Evolutionary conservation across 2,797 vertebrate genomes (phyloP).

Genomic region (Somateria mollissima): DNA sequence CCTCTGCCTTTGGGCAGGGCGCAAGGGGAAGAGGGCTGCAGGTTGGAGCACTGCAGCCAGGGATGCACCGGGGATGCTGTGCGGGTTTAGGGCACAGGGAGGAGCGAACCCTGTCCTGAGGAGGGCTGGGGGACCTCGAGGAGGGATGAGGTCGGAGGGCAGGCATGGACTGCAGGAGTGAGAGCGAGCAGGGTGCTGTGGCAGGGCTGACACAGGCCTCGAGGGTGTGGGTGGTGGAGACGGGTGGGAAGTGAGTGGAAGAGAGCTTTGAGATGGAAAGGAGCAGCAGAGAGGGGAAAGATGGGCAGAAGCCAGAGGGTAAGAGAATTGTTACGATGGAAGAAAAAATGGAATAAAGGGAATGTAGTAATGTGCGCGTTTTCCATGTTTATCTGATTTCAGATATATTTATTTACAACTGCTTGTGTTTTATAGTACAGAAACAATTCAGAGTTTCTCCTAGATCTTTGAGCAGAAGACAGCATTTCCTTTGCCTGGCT

Average conservation of each 20-base stretch:
- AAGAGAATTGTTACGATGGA: not conserved
- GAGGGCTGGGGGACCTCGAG: not conserved
- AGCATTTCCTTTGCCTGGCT: not conserved
- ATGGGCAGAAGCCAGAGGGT: not conserved
- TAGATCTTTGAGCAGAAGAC: not conserved
- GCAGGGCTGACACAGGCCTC: too few species aligned
- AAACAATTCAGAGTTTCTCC: not conserved
- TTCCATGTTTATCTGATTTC: not conserved
- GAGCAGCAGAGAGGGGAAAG: not conserved
- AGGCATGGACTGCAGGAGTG: not conserved
- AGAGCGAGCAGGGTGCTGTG: not conserved
- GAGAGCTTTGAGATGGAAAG: not conserved
- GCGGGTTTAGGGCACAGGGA: not conserved
- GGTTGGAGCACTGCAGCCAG: not conserved
- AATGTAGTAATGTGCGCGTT: not conserved
- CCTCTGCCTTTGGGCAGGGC: not conserved
- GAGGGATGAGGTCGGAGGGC: not conserved
- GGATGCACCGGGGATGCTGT: not conserved
- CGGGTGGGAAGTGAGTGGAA: not conserved
- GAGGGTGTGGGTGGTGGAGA: accelerated
- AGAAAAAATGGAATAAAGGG: not conserved
- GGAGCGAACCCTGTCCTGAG: not conserved
- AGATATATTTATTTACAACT: not conserved
- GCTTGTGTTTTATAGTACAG: not conserved
- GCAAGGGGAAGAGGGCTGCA: not conserved